phyloP scores from a whole-genome alignment of 1,140 invertebrate genomes.

The Arctopsyche grandis region DNA sequence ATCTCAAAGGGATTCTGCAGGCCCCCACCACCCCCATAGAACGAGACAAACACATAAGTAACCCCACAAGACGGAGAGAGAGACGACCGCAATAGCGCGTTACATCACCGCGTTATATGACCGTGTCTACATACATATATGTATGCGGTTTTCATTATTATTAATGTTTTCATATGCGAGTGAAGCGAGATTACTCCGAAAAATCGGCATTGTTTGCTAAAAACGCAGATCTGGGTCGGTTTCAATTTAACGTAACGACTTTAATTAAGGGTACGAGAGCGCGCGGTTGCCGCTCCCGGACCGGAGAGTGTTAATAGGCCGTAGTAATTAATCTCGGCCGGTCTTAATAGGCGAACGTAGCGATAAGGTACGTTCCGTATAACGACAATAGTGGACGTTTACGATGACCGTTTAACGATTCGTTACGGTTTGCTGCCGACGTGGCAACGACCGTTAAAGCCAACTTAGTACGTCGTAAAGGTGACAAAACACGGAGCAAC shows the following conservation, averaged over 20 bases:
- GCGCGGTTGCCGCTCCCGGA: too few relatives aligned
- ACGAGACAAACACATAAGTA: not conserved
- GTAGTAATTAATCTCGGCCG: not conserved
- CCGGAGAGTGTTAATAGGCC: not conserved
- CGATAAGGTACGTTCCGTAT: conserved; percentile 1
- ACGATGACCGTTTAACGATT: conserved; percentile 32
- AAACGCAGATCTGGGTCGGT: too few relatives aligned
- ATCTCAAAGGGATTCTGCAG: conserved; percentile 33
- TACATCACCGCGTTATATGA: not conserved
- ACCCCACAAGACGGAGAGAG: not conserved
- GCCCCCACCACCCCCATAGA: not conserved
- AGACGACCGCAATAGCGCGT: not conserved
- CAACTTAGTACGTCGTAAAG: conserved; percentile 10
- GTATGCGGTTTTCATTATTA: conserved; percentile 9
- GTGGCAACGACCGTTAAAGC: not conserved
- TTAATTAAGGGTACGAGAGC: too few relatives aligned
- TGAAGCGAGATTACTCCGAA: too few relatives aligned
- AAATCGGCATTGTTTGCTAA: too few relatives aligned
- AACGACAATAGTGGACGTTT: conserved; percentile 29
- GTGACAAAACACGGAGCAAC: conserved; percentile 9
- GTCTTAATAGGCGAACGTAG: conserved; percentile 13
- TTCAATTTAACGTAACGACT: too few relatives aligned
- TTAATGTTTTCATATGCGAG: conserved; percentile 17
- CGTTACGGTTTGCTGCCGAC: conserved; percentile 10
- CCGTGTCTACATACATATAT: not conserved